These are phyloP conservation scores for Graptemys geographica DNA, from an alignment of 2,797 vertebrate genomes.

Conservation along the genomic window DNA sequence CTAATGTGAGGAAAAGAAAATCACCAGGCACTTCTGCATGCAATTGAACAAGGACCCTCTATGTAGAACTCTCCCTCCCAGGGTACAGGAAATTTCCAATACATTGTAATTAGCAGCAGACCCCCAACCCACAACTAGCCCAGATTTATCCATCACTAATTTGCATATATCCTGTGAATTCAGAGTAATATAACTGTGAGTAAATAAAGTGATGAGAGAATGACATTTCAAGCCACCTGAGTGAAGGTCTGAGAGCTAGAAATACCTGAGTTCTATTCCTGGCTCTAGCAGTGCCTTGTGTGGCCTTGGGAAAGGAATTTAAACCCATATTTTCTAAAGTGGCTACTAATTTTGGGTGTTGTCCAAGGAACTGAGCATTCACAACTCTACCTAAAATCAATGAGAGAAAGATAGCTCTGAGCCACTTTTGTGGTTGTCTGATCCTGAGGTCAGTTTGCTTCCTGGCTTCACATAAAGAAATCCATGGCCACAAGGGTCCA, in stretches of 20 bases:
- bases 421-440: background rate
- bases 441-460: background rate
- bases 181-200: background rate
- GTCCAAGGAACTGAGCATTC: background rate
- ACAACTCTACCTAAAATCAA: background rate
- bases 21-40: background rate
- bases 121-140: background rate
- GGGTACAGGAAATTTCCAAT: background rate
- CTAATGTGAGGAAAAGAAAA: background rate
- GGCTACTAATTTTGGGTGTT: background rate
- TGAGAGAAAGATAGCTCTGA: background rate
- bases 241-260: background rate
- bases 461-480: background rate
- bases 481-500: background rate
- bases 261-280: background rate
- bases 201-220: background rate
- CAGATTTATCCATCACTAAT: background rate
- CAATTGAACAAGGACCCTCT: background rate
- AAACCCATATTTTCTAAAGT: background rate
- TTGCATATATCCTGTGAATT: background rate
- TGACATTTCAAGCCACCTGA: background rate
- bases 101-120: background rate
- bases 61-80: background rate
- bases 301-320: background rate
- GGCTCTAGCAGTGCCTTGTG: background rate